Evolutionary conservation across 2,113 vertebrate species (phyloP), one percentile per base, ranked within the genome.

Genomic region (Bagarius yarrelli): DNA sequence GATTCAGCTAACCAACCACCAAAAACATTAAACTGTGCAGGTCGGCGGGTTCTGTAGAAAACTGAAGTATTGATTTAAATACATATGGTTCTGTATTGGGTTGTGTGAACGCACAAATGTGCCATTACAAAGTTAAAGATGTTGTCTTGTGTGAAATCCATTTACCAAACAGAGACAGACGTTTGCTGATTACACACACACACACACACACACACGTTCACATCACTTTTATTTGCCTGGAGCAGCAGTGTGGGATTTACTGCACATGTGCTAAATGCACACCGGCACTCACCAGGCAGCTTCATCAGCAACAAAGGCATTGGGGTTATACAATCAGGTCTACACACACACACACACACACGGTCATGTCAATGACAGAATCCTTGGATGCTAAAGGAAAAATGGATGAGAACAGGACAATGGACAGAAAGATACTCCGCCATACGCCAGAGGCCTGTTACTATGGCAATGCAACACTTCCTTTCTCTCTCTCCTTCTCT

Each of bases 381-480:
- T 81, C 74, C 78, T 81, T 79, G 72, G 50, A 53, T 81, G 80
- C 34, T 76, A 73, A 83, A 83, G 81, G 52, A 59, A 78, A 67
- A 81, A 44, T 44, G 2, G 53, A 16, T 66, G 47, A 75, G 73
- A 40, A 55, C 67, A 81, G 69, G 75, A 85, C 84, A 85, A 83
- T 81, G 78, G 73, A 83, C 73, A 81, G 60, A 75, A 78, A 80
- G 79, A 85, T 81, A 81, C 81, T 36, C 69, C 70, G 81, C 75
- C 75, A 81, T 81, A 81, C 44, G 52, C 60, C 47, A 60, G 69
- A 59, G 70, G 60, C 66, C 69, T 83, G 84, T 85, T 85, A 83
- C 84, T 75, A 85, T 83, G 76, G 81, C 69, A 85, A 85, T 81
- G 14, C 61, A 79, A 81, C 81, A 78, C 83, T 76, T 53, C 63